Base-by-base conservation (phyloP, 2,113 vertebrate genomes). In the Cyprichromis sp. region DNA sequence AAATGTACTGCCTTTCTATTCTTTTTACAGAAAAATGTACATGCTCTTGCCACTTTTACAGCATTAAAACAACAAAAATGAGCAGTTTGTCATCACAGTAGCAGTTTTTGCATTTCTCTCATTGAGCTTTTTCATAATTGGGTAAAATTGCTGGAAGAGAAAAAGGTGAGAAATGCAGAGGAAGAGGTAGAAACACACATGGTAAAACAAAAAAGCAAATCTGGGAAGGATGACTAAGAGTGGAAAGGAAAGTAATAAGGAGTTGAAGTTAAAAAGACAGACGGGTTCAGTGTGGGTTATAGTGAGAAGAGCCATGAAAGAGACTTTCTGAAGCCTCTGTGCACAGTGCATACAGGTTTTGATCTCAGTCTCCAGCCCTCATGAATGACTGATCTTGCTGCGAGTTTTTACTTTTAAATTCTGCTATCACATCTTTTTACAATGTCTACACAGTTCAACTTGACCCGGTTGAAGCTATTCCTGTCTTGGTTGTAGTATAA, bases 241-340 rank as follows among this genome's bases (percentile, higher is more conserved):
- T 13, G n/a, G 14, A 81, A 66, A 81, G 80, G 63, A 87, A 26
- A 29, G 45, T 87, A 86, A 84, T 54, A 66, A 13, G 52, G 7
- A 71, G 45, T 12, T 85, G 42, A 57, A 78, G n/a, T 54, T 42
- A 40, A 86, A 86, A 86, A 80, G 24, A 53, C 16, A 83, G 45
- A 59, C 4, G 6, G 26, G 52, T 68, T 89, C 66, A 59, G 82
- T 59, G 57, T 45, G 53, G 81, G 84, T 86, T 85, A 84, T 45
- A 55, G 40, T 24, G 5, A 88, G 47, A 88, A 40, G 29, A 93
- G 57, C 57, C 88, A 89, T 91, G 88, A 93, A 91, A 89, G 84
- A 91, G 88, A 88, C 82, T 91, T 45, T 86, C 38, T 86, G 55
- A 92, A 63, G 84, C 8, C 2, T 50, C 59, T 73, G 80, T 86